Conservation (phyloP, 2,113 vertebrate species). For the Serinus canaria region DNA sequence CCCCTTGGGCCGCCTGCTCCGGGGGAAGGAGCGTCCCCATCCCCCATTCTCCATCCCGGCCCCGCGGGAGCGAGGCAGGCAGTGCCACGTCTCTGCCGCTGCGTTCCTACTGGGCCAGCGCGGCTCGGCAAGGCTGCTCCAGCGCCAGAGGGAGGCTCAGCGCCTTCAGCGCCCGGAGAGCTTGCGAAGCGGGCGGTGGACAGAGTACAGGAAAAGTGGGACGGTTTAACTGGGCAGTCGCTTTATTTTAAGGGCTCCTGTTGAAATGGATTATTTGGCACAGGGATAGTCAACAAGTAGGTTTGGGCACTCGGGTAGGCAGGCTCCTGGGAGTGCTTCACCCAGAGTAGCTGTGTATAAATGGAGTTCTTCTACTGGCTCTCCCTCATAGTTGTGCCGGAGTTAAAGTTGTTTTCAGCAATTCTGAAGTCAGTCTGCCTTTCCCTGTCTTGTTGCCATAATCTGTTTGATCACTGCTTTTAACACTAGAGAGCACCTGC, state of each 20-base stretch:
- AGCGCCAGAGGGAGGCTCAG: background rate
- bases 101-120: background rate
- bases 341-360: background rate
- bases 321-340: background rate
- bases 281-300: background rate
- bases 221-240: background rate
- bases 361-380: background rate
- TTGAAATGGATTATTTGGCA: background rate
- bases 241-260: background rate
- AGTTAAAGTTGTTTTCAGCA: background rate
- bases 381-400: background rate
- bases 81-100: background rate
- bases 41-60: background rate
- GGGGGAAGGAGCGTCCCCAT: background rate
- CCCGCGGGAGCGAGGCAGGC: background rate
- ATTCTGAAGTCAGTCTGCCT: background rate
- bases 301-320: background rate
- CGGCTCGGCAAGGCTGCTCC: background rate
- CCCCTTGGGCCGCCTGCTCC: too few species aligned
- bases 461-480: background rate
- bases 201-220: background rate
- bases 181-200: background rate
- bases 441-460: background rate
- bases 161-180: background rate
- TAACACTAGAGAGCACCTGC: conserved; percentile 63